Evolutionary conservation across 2,888 invertebrate species (phyloP).

Genomic region (Phrixothrix hirtus): DNA sequence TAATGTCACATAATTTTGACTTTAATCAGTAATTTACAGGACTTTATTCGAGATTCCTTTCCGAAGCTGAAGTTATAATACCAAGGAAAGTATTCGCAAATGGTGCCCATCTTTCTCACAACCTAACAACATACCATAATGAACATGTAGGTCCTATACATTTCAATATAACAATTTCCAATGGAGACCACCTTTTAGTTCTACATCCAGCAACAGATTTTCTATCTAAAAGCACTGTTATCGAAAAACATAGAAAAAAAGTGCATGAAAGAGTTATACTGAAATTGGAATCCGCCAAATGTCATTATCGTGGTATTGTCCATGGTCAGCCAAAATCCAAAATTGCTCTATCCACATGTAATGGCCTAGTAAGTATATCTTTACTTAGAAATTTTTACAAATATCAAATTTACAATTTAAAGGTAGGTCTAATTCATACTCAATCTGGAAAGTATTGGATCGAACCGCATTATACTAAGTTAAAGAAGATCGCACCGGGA

Average conservation of each 20-base stretch:
- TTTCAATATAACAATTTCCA: conserved; percentile 56
- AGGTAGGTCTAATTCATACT: conserved; percentile 72
- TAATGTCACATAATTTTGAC: neutral
- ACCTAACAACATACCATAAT: conserved; percentile 58
- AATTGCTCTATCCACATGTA: conserved; percentile 80
- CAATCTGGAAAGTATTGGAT: conserved; percentile 71
- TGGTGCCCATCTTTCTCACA: conserved; percentile 62
- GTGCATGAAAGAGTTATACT: conserved; percentile 61
- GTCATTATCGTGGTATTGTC: conserved; percentile 80
- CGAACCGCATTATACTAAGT: conserved; percentile 67
- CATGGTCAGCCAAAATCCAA: conserved; percentile 70
- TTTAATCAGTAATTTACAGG: conserved; percentile 48
- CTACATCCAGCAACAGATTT: conserved; percentile 66
- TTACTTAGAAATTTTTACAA: neutral
- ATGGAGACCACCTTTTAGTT: conserved; percentile 51
- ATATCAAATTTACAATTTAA: neutral
- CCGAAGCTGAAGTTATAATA: conserved; percentile 62
- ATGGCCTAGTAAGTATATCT: conserved; percentile 78
- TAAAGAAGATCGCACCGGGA: conserved; percentile 52
- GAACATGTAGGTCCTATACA: conserved; percentile 60
- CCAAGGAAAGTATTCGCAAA: conserved; percentile 65
- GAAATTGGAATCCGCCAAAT: conserved; percentile 61
- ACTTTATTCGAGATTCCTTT: conserved; percentile 57
- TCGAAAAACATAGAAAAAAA: conserved; percentile 68
- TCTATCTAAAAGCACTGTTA: conserved; percentile 69